A percentile compares a stretch with the other conserved stretches of the same genome.
Conservation (phyloP, 2,797 vertebrate genomes). For the Echiichthys vipera region DNA sequence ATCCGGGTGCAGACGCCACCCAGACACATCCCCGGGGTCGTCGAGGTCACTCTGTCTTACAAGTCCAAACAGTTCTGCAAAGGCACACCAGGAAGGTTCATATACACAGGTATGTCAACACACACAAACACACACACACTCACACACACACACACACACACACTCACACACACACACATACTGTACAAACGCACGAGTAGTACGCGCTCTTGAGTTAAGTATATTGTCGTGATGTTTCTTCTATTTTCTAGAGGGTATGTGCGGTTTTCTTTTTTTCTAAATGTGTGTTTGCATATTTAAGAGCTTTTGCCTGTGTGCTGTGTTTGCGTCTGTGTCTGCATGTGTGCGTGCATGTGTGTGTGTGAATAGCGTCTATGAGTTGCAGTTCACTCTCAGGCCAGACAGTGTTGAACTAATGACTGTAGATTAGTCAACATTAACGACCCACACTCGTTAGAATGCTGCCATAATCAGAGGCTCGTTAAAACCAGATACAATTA, state of each 20-base stretch:
- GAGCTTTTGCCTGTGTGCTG: background rate
- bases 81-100: slow-evolving; percentile 97
- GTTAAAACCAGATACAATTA: slow-evolving; percentile 82
- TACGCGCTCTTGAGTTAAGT: background rate
- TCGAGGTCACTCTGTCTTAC: slow-evolving; percentile 98
- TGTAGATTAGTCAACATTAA: slow-evolving; percentile 84
- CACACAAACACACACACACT: background rate
- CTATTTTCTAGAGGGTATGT: background rate
- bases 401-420: slow-evolving; percentile 83
- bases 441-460: slow-evolving; percentile 79
- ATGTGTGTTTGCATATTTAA: slow-evolving; percentile 14
- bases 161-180: background rate
- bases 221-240: background rate
- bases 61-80: slow-evolving; percentile 99
- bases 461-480: slow-evolving; percentile 81
- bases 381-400: slow-evolving; percentile 77
- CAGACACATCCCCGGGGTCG: slow-evolving; percentile 91
- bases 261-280: slow-evolving; percentile 4
- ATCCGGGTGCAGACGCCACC: slow-evolving; percentile 87
- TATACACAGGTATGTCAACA: slow-evolving; percentile 92
- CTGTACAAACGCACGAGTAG: too few relatives aligned
- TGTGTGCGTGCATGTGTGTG: slow-evolving; percentile 6
- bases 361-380: slow-evolving; percentile 35
- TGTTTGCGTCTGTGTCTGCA: slow-evolving; percentile 12
- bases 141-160: slow-evolving; percentile 1